Conservation (phyloP, 2,888 invertebrate species). For the Tillus elongatus region DNA sequence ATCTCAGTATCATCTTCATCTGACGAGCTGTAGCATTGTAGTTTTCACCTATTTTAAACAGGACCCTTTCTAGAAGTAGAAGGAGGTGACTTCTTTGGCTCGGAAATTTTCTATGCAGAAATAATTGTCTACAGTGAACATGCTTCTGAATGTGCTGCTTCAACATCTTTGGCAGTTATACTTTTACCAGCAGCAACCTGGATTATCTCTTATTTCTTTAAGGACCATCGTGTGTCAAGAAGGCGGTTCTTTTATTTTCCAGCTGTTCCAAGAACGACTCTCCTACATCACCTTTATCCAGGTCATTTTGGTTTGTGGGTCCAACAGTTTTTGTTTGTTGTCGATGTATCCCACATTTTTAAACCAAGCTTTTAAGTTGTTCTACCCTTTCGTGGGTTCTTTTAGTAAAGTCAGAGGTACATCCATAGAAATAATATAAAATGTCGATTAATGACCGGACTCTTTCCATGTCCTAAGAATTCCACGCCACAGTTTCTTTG, state of each 20-base stretch:
- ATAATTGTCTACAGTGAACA: too few relatives aligned
- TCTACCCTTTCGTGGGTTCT: slow-evolving; percentile 9
- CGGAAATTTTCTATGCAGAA: too few relatives aligned
- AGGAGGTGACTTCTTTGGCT: too few relatives aligned
- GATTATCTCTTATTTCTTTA: slow-evolving; percentile 10
- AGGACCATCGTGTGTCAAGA: too few relatives aligned
- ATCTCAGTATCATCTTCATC: too few relatives aligned
- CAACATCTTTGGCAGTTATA: too few relatives aligned
- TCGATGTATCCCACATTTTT: slow-evolving; percentile 15
- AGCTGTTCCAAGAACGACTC: slow-evolving; percentile 1
- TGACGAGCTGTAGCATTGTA: too few relatives aligned
- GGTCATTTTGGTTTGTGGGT: slow-evolving; percentile 9
- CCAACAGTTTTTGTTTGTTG: slow-evolving; percentile 8
- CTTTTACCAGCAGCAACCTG: slow-evolving; percentile 8
- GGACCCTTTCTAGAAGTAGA: too few relatives aligned
- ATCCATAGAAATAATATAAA: slow-evolving; percentile 17
- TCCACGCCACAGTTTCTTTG: slow-evolving; percentile 14
- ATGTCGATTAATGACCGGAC: slow-evolving; percentile 16
- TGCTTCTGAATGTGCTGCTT: too few relatives aligned
- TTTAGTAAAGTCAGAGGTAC: slow-evolving; percentile 15
- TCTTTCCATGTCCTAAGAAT: slow-evolving; percentile 20
- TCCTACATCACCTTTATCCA: too few relatives aligned
- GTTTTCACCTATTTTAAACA: too few relatives aligned
- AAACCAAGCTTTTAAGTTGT: slow-evolving; percentile 16
- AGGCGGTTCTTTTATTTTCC: not conserved